These are phyloP conservation scores for Phocoena sinus DNA, from an alignment of 2,113 vertebrate species.

Conservation along the genomic window DNA sequence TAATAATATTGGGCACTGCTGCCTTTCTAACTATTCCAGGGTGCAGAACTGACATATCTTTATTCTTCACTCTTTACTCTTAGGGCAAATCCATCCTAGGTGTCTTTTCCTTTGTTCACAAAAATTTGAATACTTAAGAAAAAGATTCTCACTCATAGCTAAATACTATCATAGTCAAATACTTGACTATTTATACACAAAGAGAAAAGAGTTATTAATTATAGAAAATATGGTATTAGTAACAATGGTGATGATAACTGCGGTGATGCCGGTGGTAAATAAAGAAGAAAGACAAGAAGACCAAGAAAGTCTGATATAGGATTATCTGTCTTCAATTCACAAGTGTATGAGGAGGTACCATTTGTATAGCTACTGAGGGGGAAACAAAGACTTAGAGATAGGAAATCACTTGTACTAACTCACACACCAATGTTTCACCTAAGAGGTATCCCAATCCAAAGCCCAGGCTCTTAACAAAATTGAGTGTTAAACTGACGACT, in stretches of 20 bases:
- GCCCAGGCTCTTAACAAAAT: background rate
- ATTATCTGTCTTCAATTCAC: accelerated
- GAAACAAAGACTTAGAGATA: background rate
- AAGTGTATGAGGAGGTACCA: accelerated
- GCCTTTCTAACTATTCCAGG: background rate
- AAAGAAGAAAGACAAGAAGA: background rate
- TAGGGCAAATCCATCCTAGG: background rate
- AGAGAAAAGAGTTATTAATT: background rate
- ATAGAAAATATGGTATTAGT: accelerated
- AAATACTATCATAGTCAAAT: background rate
- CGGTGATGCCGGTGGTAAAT: too few species aligned
- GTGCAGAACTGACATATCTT: background rate
- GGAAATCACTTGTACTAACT: background rate
- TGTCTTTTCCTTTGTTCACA: background rate
- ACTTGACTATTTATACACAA: background rate
- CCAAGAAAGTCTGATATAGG: accelerated
- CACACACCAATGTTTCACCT: background rate
- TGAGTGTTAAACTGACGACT: background rate
- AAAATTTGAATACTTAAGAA: background rate
- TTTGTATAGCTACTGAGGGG: accelerated
- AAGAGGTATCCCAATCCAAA: background rate
- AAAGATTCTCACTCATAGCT: background rate
- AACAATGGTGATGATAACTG: background rate
- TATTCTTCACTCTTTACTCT: background rate
- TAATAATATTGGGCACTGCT: accelerated